Evolutionary conservation across 2,888 invertebrate genomes (phyloP), one percentile per base, ranked within the genome.

Genomic region (Yponomeuta sedellus): DNA sequence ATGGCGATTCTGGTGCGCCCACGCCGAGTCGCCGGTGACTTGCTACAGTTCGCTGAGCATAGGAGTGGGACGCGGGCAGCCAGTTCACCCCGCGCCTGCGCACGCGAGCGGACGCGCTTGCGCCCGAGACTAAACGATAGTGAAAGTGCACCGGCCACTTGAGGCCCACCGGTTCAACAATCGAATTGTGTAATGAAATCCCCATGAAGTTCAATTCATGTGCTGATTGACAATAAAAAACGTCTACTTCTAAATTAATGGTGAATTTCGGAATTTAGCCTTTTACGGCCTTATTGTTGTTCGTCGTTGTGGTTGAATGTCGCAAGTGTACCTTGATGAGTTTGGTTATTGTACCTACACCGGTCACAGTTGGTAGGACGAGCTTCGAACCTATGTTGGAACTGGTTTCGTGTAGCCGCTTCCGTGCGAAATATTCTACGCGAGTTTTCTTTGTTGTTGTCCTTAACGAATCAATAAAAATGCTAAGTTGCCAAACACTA

Each of bases 41-140:
- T 75, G 81, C 75, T 79, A 82, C 81, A 80, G 75, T 83, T 81
- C 77, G 80, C 80, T 76, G 73, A 70, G 79, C 77, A 81, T 76
- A 79, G 82, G 83, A 82, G 84, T 80, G 84, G 80, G 75, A 72
- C 66, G 28, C 61, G 68, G 65, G 66, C 58, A 52, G 81, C 80
- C 81, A 86, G 90, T 88, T 75, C 76, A 85, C 86, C 88, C 86
- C 82, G 85, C 82, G 86, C 80, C 74, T 72, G 86, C 87, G 86
- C 80, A 74, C 71, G 74, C 70, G 81, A 73, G 74, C 82, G 85
- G 81, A 80, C 90, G 88, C 82, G 79, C 78, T 71, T 73, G 69
- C 70, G 70, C 64, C 56, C 68, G 68, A 71, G 69, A 65, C 68
- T 70, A 71, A 71, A 73, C 74, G 76, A 73, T 76, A 85, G 88